A percentile compares a stretch with the other conserved stretches of the same genome.
phyloP scores from a whole-genome alignment of 2,888 invertebrate genomes.

The Plemyria rubiginata region DNA sequence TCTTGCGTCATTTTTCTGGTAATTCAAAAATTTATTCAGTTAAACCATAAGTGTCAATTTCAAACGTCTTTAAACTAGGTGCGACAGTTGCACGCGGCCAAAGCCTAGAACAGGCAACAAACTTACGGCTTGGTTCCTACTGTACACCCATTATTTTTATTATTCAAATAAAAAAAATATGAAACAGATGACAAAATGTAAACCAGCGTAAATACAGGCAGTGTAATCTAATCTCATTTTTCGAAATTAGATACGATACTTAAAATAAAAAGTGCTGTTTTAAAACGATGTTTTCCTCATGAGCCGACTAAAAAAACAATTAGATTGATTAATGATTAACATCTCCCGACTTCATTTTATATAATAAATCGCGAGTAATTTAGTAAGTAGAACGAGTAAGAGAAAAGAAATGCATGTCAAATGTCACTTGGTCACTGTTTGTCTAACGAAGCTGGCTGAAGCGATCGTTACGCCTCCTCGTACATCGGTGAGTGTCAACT shows the following conservation, averaged over 20 bases:
- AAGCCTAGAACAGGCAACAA: too few species aligned
- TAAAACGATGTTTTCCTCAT: slow-evolving; percentile 12
- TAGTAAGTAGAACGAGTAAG: slow-evolving; percentile 31
- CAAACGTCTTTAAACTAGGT: too few species aligned
- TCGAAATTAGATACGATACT: slow-evolving; percentile 2
- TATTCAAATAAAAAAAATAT: too few species aligned
- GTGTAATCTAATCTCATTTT: neutral
- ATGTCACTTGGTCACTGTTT: slow-evolving; percentile 44
- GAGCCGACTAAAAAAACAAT: slow-evolving; percentile 5
- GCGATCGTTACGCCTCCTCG: slow-evolving; percentile 1
- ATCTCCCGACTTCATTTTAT: slow-evolving; percentile 7
- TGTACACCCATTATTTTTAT: too few species aligned
- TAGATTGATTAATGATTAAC: slow-evolving; percentile 19
- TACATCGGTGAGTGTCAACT: neutral
- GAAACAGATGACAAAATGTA: neutral
- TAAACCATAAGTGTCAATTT: too few species aligned
- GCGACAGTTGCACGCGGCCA: too few species aligned
- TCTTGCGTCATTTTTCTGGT: too few species aligned
- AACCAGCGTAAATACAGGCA: neutral
- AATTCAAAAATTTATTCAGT: too few species aligned
- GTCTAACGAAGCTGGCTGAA: slow-evolving; percentile 12
- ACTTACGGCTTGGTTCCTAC: too few species aligned
- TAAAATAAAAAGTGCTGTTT: neutral
- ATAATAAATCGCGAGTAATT: slow-evolving; percentile 22
- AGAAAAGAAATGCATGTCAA: slow-evolving; percentile 37